phyloP scores from a whole-genome alignment of 2,113 vertebrate genomes.

The Heterotis niloticus region DNA sequence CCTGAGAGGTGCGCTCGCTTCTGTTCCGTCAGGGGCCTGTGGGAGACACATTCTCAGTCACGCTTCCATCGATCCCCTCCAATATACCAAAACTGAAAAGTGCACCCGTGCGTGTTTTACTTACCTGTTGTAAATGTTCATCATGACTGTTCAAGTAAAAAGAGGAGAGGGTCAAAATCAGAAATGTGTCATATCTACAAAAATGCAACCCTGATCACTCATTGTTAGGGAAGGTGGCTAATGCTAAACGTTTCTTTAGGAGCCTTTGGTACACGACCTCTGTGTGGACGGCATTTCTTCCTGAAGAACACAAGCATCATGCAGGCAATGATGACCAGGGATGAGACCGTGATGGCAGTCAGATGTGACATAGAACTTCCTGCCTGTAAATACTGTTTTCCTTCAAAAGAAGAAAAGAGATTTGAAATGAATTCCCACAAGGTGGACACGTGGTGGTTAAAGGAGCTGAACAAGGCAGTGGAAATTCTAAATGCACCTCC shows the following conservation, averaged over 20 bases:
- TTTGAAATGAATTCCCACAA: neutral
- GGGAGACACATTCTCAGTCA: slow-evolving; percentile 19
- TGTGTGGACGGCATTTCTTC: slow-evolving; percentile 61
- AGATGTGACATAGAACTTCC: slow-evolving; percentile 43
- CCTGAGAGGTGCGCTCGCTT: slow-evolving; percentile 65
- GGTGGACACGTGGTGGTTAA: neutral
- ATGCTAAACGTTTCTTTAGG: neutral
- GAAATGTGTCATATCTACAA: neutral
- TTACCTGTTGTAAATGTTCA: slow-evolving; percentile 67
- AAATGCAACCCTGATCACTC: too few species aligned
- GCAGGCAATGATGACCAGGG: slow-evolving; percentile 56
- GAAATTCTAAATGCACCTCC: too few species aligned
- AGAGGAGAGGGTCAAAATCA: slow-evolving; percentile 11
- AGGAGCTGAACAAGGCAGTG: neutral
- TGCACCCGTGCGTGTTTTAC: slow-evolving; percentile 13
- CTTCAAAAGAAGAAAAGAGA: slow-evolving; percentile 39
- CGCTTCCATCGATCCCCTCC: slow-evolving; percentile 21
- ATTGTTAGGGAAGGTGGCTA: neutral
- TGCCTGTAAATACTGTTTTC: slow-evolving; percentile 50
- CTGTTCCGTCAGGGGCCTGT: slow-evolving; percentile 60
- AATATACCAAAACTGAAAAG: neutral
- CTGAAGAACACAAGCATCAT: slow-evolving; percentile 62
- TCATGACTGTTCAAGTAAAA: slow-evolving; percentile 57
- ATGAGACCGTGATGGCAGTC: slow-evolving; percentile 52
- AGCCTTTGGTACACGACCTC: slow-evolving; percentile 43